Evolutionary conservation across 1,140 invertebrate species (phyloP), one percentile per base, ranked within the genome.

Genomic region (Listronotus oregonensis): DNA sequence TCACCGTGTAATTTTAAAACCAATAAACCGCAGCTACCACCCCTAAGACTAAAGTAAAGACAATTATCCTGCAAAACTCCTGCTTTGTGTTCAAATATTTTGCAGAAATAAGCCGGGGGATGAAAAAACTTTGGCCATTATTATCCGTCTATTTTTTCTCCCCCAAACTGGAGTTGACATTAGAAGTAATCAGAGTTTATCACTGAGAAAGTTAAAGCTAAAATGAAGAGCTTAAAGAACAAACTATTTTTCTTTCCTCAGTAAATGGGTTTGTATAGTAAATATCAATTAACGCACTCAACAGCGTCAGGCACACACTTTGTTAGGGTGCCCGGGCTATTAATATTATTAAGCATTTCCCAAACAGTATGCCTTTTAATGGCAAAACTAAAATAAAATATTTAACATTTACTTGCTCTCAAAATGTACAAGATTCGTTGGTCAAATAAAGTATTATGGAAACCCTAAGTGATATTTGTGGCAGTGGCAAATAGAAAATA

Each of bases 111-210:
- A n/a, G n/a, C 12, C 11, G 10, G 40, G 14, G 17, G 43, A 12
- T 10, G 18, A 58, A 43, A n/a, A 58, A 58, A 58, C 32, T 58
- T 58, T 17, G 14, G 9, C 54, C 47, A 37, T 42, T 66, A 66
- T 69, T 66, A 64, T 66, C 56, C 57, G 52, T 14, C 44, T 27
- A 17, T 43, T 52, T 21, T 37, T 37, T 12, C 34, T 37, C 34
- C 34, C 34, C 32, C 8, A 8, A 27, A 15, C 18, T 52, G 60
- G 21, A 37, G 66, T 67, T 67, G 59, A 63, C 52, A 52, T 64
- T 64, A 52, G 32, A 49, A 69, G 69, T 74, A 74, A 74, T 74
- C 72, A 74, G 72, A 74, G 71, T 74, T 74, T 74, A 74, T 74
- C 69, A 71, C 70, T 71, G 21, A 14, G 72, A 70, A 72, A 71